Evolutionary conservation across 1,140 invertebrate genomes (phyloP).

Genomic region (Steinernema feltiae): DNA sequence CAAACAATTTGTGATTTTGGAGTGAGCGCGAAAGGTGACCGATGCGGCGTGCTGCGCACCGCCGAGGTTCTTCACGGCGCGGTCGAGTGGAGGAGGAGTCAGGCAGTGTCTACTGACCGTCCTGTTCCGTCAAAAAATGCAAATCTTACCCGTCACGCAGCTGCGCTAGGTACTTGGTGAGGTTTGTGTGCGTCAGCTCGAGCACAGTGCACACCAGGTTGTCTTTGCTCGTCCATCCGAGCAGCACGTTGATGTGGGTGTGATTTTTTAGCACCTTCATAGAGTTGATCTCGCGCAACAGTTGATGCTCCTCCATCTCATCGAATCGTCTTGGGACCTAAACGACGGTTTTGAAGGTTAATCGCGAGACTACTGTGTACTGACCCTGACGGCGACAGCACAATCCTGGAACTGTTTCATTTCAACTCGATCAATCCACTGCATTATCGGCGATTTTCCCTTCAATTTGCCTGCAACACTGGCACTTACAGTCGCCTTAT

Average conservation of each 20-base stretch:
- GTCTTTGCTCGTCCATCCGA: constrained; percentile 37
- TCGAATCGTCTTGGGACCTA: constrained; percentile 37
- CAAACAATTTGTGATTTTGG: constrained; percentile 7
- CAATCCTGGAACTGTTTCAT: constrained; percentile 43
- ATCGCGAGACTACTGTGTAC: background rate
- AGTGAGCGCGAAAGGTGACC: too few species aligned
- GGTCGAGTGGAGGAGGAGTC: too few species aligned
- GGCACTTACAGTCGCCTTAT: background rate
- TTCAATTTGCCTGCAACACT: constrained; percentile 32
- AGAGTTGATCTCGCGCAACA: constrained; percentile 32
- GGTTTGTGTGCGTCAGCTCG: constrained; percentile 38
- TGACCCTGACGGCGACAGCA: constrained; percentile 34
- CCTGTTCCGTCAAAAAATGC: background rate
- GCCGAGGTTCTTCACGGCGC: too few species aligned
- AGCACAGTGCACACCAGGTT: constrained; percentile 33
- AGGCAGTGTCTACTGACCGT: too few species aligned
- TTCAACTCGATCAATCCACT: constrained; percentile 37
- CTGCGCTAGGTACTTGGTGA: constrained; percentile 37
- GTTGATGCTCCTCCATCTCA: constrained; percentile 34
- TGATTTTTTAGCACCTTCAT: constrained; percentile 36
- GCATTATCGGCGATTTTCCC: constrained; percentile 37
- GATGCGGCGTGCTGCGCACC: too few species aligned
- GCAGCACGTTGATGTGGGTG: constrained; percentile 33
- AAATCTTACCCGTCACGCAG: constrained; percentile 29
- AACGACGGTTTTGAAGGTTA: background rate